Evolutionary conservation across 2,113 vertebrate species (phyloP), one percentile per base, ranked within the genome.

Genomic region (Pelobates fuscus): DNA sequence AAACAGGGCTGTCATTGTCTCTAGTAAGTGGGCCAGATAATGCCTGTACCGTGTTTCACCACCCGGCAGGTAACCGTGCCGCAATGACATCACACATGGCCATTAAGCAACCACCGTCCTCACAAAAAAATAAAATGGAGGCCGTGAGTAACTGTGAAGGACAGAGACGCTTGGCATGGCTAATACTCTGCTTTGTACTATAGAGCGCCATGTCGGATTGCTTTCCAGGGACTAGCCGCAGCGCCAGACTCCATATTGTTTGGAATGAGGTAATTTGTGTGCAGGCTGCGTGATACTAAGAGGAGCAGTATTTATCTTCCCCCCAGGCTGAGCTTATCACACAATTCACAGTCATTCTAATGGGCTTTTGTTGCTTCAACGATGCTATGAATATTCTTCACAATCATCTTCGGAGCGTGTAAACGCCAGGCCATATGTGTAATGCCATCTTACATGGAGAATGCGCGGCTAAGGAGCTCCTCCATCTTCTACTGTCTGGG

Each of bases 251-350:
- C 46, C 62, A 57, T 54, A 66, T 66, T 66, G 61, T 66, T 57
- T 41, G 62, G 61, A 74, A 66, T 55, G 61, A 74, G 71, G 71
- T 74, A 66, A 74, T 74, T 66, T 57, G 57, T 27, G 70, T 27
- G 71, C 29, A 24, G 49, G 62, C 62, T 25, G 71, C 60, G 30
- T 59, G 1, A 12, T 64, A 54, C 29, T 74, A 57, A 74, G 71
- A 74, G 71, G 71, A 52, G 24, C 29, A 21, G 52, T 74, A 74
- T 74, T 74, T 74, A 74, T 74, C 71, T 65, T 27, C 24, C 62
- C 71, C 71, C 64, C 61, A 65, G 61, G 71, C 46, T 54, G 46
- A 11, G 71, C 71, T 66, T 74, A 65, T 57, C 71, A 57, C 71
- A 58, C 61, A 65, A 74, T 57, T 74, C 71, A 29, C 71, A 65